Conservation (phyloP, 2,797 vertebrate species). For the Morelia viridis region DNA sequence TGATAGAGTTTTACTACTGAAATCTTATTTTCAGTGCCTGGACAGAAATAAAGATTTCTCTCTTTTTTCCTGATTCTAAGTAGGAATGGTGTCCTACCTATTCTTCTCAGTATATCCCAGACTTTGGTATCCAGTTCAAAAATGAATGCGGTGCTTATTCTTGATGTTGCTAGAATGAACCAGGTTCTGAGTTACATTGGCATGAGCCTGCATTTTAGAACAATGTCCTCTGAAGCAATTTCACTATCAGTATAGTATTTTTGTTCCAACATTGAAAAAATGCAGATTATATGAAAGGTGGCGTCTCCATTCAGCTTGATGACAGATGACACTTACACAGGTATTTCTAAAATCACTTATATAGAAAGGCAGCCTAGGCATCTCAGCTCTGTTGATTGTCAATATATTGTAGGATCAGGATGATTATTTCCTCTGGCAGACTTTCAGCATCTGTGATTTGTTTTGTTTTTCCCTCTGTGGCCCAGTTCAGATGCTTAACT, state of each 20-base stretch:
- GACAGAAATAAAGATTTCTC: not conserved
- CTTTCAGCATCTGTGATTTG: slow-evolving; percentile 49
- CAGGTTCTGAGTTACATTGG: slow-evolving; percentile 57
- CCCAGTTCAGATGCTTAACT: slow-evolving; percentile 35
- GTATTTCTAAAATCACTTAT: slow-evolving; percentile 13
- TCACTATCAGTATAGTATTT: slow-evolving; percentile 76
- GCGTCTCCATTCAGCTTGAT: not conserved
- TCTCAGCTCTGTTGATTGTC: not conserved
- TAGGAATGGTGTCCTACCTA: not conserved
- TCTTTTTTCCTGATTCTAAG: not conserved
- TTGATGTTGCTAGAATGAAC: slow-evolving; percentile 59
- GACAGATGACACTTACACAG: not conserved
- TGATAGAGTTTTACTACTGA: not conserved
- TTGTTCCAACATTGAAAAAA: slow-evolving; percentile 33
- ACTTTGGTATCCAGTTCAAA: not conserved
- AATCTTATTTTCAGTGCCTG: not conserved
- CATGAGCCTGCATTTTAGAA: slow-evolving; percentile 46
- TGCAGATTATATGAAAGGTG: not conserved
- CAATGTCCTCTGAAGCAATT: slow-evolving; percentile 72
- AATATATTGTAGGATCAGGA: too few relatives aligned
- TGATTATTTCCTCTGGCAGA: slow-evolving; percentile 65
- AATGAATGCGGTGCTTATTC: not conserved
- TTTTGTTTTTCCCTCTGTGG: slow-evolving; percentile 36
- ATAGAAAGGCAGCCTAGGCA: not conserved
- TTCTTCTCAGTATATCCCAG: not conserved